Base-by-base conservation (phyloP, 2,113 vertebrate genomes). In the Ranitomeya variabilis region DNA sequence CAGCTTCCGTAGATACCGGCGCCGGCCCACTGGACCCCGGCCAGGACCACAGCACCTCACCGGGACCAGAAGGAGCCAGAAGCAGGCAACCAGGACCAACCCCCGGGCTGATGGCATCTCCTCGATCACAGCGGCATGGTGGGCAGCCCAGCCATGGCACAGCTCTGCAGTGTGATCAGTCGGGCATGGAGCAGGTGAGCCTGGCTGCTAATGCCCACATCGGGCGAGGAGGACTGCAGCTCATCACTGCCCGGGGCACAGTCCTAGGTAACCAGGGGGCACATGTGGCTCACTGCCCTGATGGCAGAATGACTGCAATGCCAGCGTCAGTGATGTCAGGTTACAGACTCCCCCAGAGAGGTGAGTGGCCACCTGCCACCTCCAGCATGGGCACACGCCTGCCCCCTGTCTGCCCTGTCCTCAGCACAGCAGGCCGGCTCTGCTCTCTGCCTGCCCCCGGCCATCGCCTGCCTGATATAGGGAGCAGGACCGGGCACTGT, bases 31-130 rank as follows among this genome's bases (percentile, higher is more conserved):
- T 0, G 95, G 95, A 0, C 94, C 95, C 85, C 95, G 92, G 86
- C 97, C 97, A 0, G 97, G 97, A 8, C 97, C 98, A 78, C 98
- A 98, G 93, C 97, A 96, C 90, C 91, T 90, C 4, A 93, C 60
- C 94, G 95, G 88, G 19, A 95, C 86, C 94, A 94, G 93, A 92
- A 97, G 91, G 37, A 89, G 81, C 87, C 87, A 89, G 81, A 76
- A 78, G 73, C 81, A 84, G 80, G 71, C 81, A 64, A 73, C 71
- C 73, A 84, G 80, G 71, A 84, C 51, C 80, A 84, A 76, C 7
- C 78, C 45, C 71, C 87, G 87, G 87, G 73, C 87, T 45, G 81
- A 26, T 76, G 71, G 85, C 84, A 90, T 86, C 52, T 86, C 83
- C 85, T 78, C 76, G 73, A 6, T 59, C 37, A 37, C 71, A 83